phyloP scores from a whole-genome alignment of 1,140 invertebrate species.

The Drosophila nikananu region DNA sequence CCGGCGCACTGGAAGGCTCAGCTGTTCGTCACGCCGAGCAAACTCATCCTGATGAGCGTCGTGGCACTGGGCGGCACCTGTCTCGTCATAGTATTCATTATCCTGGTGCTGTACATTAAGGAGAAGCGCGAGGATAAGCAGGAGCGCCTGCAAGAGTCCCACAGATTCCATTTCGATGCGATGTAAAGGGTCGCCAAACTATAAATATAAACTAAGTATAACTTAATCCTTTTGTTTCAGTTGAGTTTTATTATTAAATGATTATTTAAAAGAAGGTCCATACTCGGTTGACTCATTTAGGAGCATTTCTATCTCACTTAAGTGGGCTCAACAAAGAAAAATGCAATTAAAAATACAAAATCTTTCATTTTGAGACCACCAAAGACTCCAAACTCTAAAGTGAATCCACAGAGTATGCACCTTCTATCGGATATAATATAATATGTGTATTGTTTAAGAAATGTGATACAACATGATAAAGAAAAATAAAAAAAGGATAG shows the following conservation, averaged over 20 bases:
- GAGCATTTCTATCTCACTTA: not conserved
- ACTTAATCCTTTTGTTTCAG: conserved; percentile 27
- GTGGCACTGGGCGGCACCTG: conserved; percentile 95
- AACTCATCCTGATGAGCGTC: conserved; percentile 96
- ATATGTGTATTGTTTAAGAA: conserved; percentile 62
- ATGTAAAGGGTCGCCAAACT: conserved; percentile 86
- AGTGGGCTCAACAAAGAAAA: not conserved
- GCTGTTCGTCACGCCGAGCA: conserved; percentile 98
- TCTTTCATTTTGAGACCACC: not conserved
- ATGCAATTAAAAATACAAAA: not conserved
- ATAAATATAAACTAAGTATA: conserved; percentile 16
- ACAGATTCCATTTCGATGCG: conserved; percentile 93
- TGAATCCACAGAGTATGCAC: not conserved
- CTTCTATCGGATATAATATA: conserved; percentile 14
- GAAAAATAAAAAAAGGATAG: conserved; percentile 4
- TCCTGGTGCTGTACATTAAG: conserved; percentile 95
- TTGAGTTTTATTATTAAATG: conserved; percentile 39
- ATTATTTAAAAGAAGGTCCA: conserved; percentile 28
- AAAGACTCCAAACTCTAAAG: not conserved
- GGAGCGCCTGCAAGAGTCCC: conserved; percentile 94
- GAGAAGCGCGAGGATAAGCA: conserved; percentile 96
- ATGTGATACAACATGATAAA: conserved; percentile 63
- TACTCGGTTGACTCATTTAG: not conserved
- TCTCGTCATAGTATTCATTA: conserved; percentile 93
- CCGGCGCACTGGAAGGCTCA: conserved; percentile 95